Evolutionary conservation across 2,797 vertebrate species (phyloP), one percentile per base, ranked within the genome.

Genomic region (Astyanax mexicanus): DNA sequence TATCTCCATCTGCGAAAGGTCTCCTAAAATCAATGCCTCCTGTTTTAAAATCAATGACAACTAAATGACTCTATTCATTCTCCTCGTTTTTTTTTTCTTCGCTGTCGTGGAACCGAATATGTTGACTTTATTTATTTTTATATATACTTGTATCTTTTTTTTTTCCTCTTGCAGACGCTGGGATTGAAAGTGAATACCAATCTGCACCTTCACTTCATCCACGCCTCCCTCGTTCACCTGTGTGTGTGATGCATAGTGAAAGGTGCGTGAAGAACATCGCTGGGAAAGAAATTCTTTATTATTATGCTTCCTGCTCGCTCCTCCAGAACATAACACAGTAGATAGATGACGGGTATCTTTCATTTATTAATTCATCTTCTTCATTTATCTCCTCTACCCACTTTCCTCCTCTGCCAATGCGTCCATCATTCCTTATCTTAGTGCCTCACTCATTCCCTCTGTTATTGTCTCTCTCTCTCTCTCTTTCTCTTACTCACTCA

Each of bases 11-110:
- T 75, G 79, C 89, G 84, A 85, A 86, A 88, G 75, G 77, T 86
- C 86, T 82, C 74, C 80, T 67, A 47, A 86, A 90, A 89, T 92
- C 88, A 83, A 86, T 90, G 66, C n/a, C 32, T 69, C 69, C 74
- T 69, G 25, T 80, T 78, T 70, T 11, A 55, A 69, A 81, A 88
- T 90, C 81, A 8, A 87, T 88, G 67, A 38, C 17, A 21, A 75
- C 81, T 77, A 55, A 84, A 83, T 75, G 68, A 80, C 80, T 72
- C 77, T 80, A 80, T 64, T 84, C 80, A 77, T 51, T 78, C 60
- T 23, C 17, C 15, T 69, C 80, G 25, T 27, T 84, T 81, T 83
- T 81, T 83, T 81, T 85, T 84, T 87, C 78, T 69, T 23, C 69
- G 12, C 42, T 21, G 25, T 21, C 77, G 78, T 65, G 77, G 80